A percentile compares a stretch with the other conserved stretches of the same genome.
Evolutionary conservation across 2,888 invertebrate genomes (phyloP).

Genomic region (Tipula unca): DNA sequence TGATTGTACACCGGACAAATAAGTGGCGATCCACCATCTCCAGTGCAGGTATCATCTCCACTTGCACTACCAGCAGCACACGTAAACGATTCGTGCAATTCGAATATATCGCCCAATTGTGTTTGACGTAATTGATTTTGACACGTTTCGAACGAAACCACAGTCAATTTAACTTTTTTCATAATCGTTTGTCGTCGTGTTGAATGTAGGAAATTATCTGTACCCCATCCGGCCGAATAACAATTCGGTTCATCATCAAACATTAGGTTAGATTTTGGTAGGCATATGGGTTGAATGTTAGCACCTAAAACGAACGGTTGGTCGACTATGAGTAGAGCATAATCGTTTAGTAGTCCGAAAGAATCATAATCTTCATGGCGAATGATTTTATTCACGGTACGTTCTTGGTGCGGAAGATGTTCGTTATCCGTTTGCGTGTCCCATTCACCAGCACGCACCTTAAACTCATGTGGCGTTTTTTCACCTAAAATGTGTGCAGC

Average conservation of each 20-base stretch:
- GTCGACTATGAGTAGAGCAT: slow-evolving; percentile 59
- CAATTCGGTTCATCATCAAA: slow-evolving; percentile 33
- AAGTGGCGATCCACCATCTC: slow-evolving; percentile 75
- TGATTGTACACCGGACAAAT: slow-evolving; percentile 52
- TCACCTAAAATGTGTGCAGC: slow-evolving; percentile 65
- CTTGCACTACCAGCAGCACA: slow-evolving; percentile 74
- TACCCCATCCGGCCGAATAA: slow-evolving; percentile 39
- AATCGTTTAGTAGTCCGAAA: slow-evolving; percentile 61
- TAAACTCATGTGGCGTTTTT: slow-evolving; percentile 31
- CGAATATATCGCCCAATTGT: slow-evolving; percentile 47
- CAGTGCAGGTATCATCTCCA: slow-evolving; percentile 69
- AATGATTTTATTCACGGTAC: slow-evolving; percentile 48
- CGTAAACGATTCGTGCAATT: slow-evolving; percentile 44
- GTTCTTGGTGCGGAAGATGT: slow-evolving; percentile 59
- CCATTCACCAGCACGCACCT: slow-evolving; percentile 70
- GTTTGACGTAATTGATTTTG: slow-evolving; percentile 50
- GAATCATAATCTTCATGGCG: slow-evolving; percentile 56
- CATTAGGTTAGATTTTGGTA: slow-evolving; percentile 46
- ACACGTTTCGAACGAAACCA: slow-evolving; percentile 48
- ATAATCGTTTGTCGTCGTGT: slow-evolving; percentile 54
- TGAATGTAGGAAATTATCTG: slow-evolving; percentile 36
- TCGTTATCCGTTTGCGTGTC: slow-evolving; percentile 67
- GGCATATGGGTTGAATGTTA: slow-evolving; percentile 62
- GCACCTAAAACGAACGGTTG: slow-evolving; percentile 51
- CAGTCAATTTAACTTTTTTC: slow-evolving; percentile 62